A percentile compares a stretch with the other conserved stretches of the same genome.
These are phyloP conservation scores for Pedetes capensis DNA, from an alignment of 2,113 vertebrate species.

Conservation along the genomic window DNA sequence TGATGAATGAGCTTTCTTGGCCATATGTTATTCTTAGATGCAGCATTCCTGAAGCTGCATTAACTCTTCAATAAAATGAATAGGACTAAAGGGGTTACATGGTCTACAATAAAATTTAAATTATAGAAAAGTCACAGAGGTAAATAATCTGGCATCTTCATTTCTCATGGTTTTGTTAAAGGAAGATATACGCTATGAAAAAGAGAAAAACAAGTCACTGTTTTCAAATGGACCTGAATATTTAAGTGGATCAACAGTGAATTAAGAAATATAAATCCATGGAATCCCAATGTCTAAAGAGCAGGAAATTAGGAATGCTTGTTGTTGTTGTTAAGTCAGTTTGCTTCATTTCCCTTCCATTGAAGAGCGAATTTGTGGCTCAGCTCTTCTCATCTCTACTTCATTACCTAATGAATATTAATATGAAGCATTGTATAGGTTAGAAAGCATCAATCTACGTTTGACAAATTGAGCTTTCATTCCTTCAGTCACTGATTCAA, in stretches of 20 bases:
- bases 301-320: background rate
- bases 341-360: background rate
- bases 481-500: background rate
- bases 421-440: background rate
- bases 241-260: background rate
- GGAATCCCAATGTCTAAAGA: background rate
- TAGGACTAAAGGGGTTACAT: background rate
- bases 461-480: background rate
- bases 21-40: background rate
- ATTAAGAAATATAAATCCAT: background rate
- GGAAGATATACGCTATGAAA: background rate
- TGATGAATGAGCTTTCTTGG: background rate
- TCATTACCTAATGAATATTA: background rate
- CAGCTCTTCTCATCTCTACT: background rate
- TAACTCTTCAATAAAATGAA: background rate
- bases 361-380: background rate
- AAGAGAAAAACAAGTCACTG: background rate
- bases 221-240: slow-evolving; percentile 6
- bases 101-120: slow-evolving; percentile 23
- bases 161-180: background rate
- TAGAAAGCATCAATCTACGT: background rate
- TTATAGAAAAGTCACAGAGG: background rate
- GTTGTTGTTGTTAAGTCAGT: no score
- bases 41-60: background rate
- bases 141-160: background rate